Evolutionary conservation across 2,113 vertebrate species (phyloP).

Genomic region (Ptychochromis oligacanthus): DNA sequence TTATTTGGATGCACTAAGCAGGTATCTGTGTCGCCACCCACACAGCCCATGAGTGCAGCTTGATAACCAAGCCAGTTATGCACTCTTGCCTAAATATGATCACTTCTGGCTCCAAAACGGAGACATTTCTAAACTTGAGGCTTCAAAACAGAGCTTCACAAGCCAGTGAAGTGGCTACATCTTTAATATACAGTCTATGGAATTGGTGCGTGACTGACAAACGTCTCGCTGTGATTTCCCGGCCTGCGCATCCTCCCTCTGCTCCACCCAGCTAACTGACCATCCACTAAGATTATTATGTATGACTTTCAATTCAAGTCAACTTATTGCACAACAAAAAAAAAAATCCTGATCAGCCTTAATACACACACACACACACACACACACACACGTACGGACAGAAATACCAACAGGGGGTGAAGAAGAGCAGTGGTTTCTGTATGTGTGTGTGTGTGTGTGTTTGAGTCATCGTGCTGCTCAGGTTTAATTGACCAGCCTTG

Average conservation of each 20-base stretch:
- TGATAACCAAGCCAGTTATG: not conserved
- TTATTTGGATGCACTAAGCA: not conserved
- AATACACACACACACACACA: not conserved
- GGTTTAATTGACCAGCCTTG: conserved; percentile 72
- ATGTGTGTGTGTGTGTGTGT: conserved; percentile 10
- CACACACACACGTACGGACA: conserved; percentile 4
- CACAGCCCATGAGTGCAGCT: too few species aligned
- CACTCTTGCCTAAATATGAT: not conserved
- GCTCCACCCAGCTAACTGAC: not conserved
- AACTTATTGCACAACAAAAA: not conserved
- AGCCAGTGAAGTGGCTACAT: not conserved
- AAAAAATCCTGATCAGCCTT: not conserved
- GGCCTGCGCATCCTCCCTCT: not conserved
- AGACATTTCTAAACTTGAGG: not conserved
- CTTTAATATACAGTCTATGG: not conserved
- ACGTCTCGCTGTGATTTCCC: not conserved
- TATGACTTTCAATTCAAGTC: not conserved
- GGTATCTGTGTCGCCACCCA: not conserved
- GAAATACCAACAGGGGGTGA: not conserved
- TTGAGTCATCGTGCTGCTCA: conserved; percentile 49
- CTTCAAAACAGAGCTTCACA: not conserved
- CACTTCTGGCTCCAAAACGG: not conserved
- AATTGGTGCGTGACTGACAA: not conserved
- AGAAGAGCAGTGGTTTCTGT: not conserved
- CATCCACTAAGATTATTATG: not conserved